Conservation (phyloP, 2,797 vertebrate species). For the Chelon labrosus region DNA sequence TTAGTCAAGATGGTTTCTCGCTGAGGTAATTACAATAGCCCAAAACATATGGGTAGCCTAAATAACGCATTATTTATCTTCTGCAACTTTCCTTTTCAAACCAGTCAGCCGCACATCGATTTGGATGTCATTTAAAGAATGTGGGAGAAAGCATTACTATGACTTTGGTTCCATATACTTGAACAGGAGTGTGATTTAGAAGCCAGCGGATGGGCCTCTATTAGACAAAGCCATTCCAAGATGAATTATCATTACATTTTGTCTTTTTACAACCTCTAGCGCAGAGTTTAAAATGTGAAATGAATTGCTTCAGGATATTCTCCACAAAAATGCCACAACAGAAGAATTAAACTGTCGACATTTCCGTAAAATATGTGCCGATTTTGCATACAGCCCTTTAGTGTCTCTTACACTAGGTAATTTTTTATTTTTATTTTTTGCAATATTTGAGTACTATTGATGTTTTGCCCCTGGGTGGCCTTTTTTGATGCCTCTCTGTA, state of each 20-base stretch:
- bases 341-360: slow-evolving; percentile 18
- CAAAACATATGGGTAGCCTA: slow-evolving; percentile 48
- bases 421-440: slow-evolving; percentile 8
- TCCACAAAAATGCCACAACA: slow-evolving; percentile 13
- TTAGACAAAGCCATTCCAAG: not conserved
- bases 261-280: not conserved
- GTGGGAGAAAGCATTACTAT: not conserved
- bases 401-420: slow-evolving; percentile 26
- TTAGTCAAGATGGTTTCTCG: slow-evolving; percentile 34
- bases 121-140: slow-evolving; percentile 9
- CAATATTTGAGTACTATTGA: slow-evolving; percentile 28
- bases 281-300: slow-evolving; percentile 15
- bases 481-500: slow-evolving; percentile 17
- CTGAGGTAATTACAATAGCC: slow-evolving; percentile 44
- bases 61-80: slow-evolving; percentile 39
- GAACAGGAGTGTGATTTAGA: not conserved
- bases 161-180: not conserved
- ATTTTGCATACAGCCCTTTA: slow-evolving; percentile 9
- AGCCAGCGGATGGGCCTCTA: slow-evolving; percentile 8
- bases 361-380: slow-evolving; percentile 32
- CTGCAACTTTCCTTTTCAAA: slow-evolving; percentile 27
- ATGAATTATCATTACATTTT: slow-evolving; percentile 1
- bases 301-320: not conserved
- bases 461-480: slow-evolving; percentile 19
- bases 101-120: slow-evolving; percentile 30